These are phyloP conservation scores for Antechinus flavipes DNA, from an alignment of 2,113 vertebrate species.

Conservation along the genomic window DNA sequence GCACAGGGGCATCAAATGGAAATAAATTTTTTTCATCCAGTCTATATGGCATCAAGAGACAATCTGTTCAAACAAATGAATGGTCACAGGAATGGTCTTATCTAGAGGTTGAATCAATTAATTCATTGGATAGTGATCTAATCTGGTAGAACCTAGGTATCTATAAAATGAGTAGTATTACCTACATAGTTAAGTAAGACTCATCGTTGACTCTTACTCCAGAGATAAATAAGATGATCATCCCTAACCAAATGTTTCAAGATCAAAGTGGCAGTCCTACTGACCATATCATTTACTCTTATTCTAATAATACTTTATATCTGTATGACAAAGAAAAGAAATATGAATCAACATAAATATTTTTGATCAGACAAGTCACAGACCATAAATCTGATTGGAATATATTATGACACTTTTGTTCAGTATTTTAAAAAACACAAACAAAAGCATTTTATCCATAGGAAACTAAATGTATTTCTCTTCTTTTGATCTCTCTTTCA, in stretches of 20 bases:
- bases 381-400: neutral
- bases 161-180: neutral
- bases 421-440: slow-evolving; percentile 19
- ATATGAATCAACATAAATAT: neutral
- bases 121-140: neutral
- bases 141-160: neutral
- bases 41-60: neutral
- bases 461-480: neutral
- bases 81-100: neutral
- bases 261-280: neutral
- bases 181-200: neutral
- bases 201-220: neutral
- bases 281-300: neutral
- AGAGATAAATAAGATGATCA: neutral
- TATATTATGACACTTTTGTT: neutral
- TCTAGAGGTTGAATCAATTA: neutral
- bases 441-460: neutral
- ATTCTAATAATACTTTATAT: neutral
- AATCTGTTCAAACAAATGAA: neutral
- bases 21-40: neutral
- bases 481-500: slow-evolving; percentile 8
- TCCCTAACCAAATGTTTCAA: neutral
- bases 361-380: neutral
- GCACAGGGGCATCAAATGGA: neutral
- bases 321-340: neutral